Percentiles rank a stretch among this genome's conserved stretches.
Conservation (phyloP, 2,113 vertebrate genomes). For the Mormyrus lacerda region DNA sequence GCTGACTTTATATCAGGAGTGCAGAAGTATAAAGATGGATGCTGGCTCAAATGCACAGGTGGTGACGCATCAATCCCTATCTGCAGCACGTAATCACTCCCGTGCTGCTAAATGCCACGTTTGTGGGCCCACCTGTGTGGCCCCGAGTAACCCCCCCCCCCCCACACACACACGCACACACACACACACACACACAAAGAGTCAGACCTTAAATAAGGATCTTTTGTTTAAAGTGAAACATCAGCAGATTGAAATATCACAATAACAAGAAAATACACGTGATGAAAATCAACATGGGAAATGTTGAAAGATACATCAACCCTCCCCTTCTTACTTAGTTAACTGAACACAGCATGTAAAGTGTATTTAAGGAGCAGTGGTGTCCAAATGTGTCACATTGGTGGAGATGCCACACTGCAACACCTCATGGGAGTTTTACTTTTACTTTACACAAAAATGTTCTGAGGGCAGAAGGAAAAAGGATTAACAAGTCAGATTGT, state of each 20-base stretch:
- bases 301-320: not conserved
- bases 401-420: not conserved
- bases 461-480: no score
- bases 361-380: not conserved
- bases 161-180: no score
- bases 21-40: conserved; percentile 39
- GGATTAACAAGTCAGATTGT: no score
- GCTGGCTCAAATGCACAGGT: conserved; percentile 32
- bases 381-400: not conserved
- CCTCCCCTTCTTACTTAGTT: not conserved
- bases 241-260: not conserved
- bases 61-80: conserved; percentile 41
- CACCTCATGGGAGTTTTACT: no score
- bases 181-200: no score
- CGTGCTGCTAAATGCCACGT: conserved; percentile 6
- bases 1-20: conserved; percentile 28
- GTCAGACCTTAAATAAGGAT: not conserved
- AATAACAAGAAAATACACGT: not conserved
- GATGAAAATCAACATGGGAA: not conserved
- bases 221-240: not conserved
- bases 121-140: not conserved
- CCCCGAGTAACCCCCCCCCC: not conserved
- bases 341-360: not conserved
- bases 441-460: no score
- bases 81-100: conserved; percentile 37